These are phyloP conservation scores for Heterotilapia buettikoferi DNA, from an alignment of 2,113 vertebrate species.

Conservation along the genomic window DNA sequence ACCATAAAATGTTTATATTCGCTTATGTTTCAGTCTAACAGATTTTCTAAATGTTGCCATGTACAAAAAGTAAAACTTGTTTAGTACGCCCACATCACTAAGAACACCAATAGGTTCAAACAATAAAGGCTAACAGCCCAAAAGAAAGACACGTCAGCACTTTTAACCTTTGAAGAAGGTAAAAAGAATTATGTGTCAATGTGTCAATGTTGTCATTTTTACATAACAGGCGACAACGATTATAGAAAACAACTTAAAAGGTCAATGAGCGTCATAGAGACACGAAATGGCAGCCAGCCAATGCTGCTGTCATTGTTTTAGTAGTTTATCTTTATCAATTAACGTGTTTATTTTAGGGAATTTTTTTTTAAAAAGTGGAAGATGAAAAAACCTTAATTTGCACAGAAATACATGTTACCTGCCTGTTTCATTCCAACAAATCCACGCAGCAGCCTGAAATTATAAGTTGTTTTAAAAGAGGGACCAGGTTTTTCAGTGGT, in stretches of 20 bases:
- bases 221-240: not conserved
- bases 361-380: not conserved
- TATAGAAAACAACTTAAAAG: not conserved
- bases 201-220: not conserved
- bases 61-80: not conserved
- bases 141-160: not conserved
- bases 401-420: not conserved
- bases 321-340: not conserved
- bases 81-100: not conserved
- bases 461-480: not conserved
- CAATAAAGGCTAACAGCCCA: not conserved
- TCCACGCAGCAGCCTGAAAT: not conserved
- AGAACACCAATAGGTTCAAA: not conserved
- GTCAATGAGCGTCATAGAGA: not conserved
- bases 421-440: not conserved
- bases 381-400: not conserved
- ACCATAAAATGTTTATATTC: not conserved
- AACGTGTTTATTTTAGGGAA: not conserved
- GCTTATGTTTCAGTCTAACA: not conserved
- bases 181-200: not conserved
- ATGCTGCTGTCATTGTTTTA: not conserved
- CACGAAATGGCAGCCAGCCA: not conserved
- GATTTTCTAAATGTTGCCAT: not conserved
- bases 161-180: not conserved
- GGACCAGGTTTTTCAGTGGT: not conserved